Conservation (phyloP, 2,113 vertebrate genomes). For the Siphamia tubifer region DNA sequence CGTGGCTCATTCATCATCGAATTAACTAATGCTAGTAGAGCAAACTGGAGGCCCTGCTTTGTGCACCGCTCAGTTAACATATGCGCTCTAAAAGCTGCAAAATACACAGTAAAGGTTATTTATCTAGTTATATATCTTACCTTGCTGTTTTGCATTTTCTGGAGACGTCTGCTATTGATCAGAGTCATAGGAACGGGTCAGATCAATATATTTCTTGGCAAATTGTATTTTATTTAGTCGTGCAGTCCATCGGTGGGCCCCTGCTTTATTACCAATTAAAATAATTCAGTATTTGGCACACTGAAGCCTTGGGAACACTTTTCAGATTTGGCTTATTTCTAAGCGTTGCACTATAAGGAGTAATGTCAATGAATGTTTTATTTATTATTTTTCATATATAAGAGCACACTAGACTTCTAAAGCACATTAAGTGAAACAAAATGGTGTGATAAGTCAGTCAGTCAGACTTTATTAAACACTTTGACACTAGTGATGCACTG, state of each 20-base stretch:
- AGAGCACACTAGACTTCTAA: too few relatives aligned
- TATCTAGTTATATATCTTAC: background rate
- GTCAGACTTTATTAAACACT: too few relatives aligned
- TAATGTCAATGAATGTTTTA: too few relatives aligned
- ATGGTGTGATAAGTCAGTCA: too few relatives aligned
- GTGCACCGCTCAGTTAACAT: conserved; percentile 41
- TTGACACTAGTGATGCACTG: too few relatives aligned
- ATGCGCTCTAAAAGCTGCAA: conserved; percentile 14
- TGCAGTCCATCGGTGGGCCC: background rate
- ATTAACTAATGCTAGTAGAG: conserved; percentile 59
- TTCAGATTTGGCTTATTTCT: too few relatives aligned
- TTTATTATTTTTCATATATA: too few relatives aligned
- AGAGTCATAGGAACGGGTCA: background rate
- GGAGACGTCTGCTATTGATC: background rate
- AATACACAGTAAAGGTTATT: background rate
- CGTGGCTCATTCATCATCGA: conserved; percentile 57
- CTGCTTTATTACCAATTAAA: background rate
- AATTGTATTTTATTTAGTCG: background rate
- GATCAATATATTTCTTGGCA: background rate
- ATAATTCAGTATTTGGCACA: too few relatives aligned
- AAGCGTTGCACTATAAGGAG: too few relatives aligned
- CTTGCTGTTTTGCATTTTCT: background rate
- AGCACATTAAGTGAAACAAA: too few relatives aligned
- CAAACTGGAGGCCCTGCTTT: conserved; percentile 58
- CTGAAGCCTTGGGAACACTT: too few relatives aligned